Conservation (phyloP, 2,797 vertebrate genomes). For the Rhinatrema bivittatum region DNA sequence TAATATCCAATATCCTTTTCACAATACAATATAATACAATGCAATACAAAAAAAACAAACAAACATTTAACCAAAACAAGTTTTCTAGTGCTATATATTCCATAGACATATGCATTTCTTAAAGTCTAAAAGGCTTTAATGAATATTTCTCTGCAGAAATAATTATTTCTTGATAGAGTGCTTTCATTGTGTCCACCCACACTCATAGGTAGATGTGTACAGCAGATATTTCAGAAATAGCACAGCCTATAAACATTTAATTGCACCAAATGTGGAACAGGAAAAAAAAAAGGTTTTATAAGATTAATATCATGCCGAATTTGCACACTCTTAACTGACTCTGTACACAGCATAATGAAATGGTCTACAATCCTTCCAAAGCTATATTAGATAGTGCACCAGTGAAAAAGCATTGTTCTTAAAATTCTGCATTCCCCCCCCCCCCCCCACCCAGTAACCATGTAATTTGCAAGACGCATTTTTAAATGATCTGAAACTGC, state of each 20-base stretch:
- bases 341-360: conserved; percentile 59
- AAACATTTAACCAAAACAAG: conserved; percentile 31
- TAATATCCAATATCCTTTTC: too few species aligned
- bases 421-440: conserved; percentile 59
- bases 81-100: conserved; percentile 38
- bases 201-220: conserved; percentile 46
- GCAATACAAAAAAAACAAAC: conserved; percentile 31
- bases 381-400: conserved; percentile 58
- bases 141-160: too few species aligned
- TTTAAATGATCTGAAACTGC: conserved; percentile 74
- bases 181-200: conserved; percentile 39
- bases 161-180: too few species aligned
- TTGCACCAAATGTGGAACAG: conserved; percentile 53
- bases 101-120: conserved; percentile 43
- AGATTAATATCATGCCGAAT: conserved; percentile 58
- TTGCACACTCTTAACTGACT: conserved; percentile 57
- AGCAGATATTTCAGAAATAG: conserved; percentile 48
- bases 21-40: too few species aligned
- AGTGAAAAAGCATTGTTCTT: conserved; percentile 57
- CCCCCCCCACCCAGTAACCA: conserved; percentile 62
- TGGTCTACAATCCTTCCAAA: conserved; percentile 52
- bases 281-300: conserved; percentile 62
- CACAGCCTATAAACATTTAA: conserved; percentile 48
- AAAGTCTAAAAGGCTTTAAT: too few species aligned
- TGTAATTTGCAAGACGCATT: conserved; percentile 75